These are phyloP conservation scores for Heliconius ethilla DNA, from an alignment of 2,888 invertebrate species.

Conservation along the genomic window DNA sequence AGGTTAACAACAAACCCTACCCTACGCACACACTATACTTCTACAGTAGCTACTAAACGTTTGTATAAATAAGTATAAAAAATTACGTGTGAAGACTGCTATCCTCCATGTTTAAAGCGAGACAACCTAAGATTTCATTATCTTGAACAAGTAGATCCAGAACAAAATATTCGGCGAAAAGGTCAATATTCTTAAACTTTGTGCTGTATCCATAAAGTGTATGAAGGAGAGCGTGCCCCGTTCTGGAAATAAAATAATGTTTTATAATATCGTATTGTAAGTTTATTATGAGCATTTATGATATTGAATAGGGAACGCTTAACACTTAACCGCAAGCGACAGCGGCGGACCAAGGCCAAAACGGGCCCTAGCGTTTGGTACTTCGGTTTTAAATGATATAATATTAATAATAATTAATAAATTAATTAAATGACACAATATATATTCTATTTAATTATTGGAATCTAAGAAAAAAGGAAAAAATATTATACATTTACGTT, in stretches of 20 bases:
- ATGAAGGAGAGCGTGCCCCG: conserved; percentile 98
- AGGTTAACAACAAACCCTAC: too few species aligned
- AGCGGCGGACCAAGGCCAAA: too few species aligned
- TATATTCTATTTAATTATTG: too few species aligned
- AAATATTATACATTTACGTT: too few species aligned
- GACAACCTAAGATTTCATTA: conserved; percentile 92
- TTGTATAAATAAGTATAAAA: not conserved
- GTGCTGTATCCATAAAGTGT: conserved; percentile 98
- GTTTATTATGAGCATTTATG: not conserved
- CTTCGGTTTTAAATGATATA: too few species aligned
- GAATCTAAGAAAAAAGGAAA: too few species aligned
- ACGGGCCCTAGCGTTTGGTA: too few species aligned
- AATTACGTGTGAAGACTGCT: conserved; percentile 93
- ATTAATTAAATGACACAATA: too few species aligned
- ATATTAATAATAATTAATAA: too few species aligned
- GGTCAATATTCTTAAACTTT: conserved; percentile 94
- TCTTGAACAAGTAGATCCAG: conserved; percentile 95
- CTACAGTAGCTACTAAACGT: too few species aligned
- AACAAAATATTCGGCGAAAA: conserved; percentile 97
- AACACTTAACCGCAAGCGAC: too few species aligned
- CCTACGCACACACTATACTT: too few species aligned
- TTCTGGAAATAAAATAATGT: conserved; percentile 78
- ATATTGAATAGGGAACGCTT: not conserved
- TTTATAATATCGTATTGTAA: not conserved
- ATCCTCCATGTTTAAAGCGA: conserved; percentile 96